These are phyloP conservation scores for Dasyurus viverrinus DNA, from an alignment of 2,113 vertebrate genomes.

Conservation along the genomic window DNA sequence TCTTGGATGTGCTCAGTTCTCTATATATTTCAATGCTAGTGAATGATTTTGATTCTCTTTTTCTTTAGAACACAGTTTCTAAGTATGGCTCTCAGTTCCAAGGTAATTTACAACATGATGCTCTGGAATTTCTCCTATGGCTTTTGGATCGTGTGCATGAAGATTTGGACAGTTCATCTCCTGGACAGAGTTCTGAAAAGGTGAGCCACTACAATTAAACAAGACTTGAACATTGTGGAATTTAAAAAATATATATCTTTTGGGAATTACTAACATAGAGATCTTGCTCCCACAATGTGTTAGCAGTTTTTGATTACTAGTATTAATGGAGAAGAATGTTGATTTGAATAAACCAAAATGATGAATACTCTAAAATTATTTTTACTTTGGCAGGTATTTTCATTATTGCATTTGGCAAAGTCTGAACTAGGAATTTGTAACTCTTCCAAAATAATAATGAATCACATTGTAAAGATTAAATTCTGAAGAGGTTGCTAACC, in stretches of 20 bases:
- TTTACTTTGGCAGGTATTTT: not conserved
- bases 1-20: not conserved
- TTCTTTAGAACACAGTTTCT: conserved; percentile 90
- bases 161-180: conserved; percentile 87
- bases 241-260: not conserved
- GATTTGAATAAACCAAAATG: not conserved
- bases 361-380: not conserved
- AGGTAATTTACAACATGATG: conserved; percentile 94
- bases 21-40: not conserved
- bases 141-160: conserved; percentile 93
- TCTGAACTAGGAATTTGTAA: not conserved
- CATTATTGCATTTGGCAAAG: not conserved
- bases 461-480: not conserved
- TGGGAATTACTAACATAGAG: not conserved
- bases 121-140: conserved; percentile 97
- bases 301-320: not conserved
- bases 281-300: not conserved
- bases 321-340: not conserved
- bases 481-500: not conserved
- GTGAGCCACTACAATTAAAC: conserved; percentile 80
- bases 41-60: not conserved
- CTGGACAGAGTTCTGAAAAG: conserved; percentile 79
- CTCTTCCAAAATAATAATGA: not conserved
- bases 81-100: conserved; percentile 94
- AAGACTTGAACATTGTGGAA: not conserved